Percentiles rank a stretch among this genome's conserved stretches.
phyloP scores from a whole-genome alignment of 2,888 invertebrate genomes.

The Polymixis flavicincta region DNA sequence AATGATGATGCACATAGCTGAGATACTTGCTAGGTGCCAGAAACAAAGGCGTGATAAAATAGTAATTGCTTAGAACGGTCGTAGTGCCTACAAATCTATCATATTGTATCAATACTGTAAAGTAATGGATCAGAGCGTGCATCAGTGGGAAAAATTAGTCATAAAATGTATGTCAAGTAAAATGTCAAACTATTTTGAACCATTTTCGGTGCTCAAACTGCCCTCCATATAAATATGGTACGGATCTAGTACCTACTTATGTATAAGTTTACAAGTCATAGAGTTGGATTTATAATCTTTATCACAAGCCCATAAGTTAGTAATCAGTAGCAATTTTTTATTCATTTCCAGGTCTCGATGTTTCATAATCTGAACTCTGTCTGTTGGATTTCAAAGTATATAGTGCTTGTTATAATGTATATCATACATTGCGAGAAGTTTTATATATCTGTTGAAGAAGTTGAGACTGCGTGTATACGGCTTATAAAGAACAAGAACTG shows the following conservation, averaged over 20 bases:
- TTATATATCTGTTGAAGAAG: conserved; percentile 23
- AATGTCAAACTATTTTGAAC: background rate
- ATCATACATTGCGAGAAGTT: conserved; percentile 17
- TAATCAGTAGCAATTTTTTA: background rate
- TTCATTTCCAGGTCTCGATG: background rate
- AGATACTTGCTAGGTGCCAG: too few species aligned
- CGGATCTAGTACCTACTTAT: background rate
- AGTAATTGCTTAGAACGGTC: too few species aligned
- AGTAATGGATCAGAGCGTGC: background rate
- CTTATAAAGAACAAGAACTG: conserved; percentile 6
- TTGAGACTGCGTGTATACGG: conserved; percentile 11
- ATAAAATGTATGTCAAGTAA: background rate
- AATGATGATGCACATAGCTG: too few species aligned
- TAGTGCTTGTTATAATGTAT: conserved; percentile 1
- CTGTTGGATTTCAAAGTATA: background rate
- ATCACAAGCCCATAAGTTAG: background rate
- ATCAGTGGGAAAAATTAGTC: background rate
- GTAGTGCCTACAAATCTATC: too few species aligned
- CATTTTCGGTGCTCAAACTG: background rate
- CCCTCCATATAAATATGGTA: background rate
- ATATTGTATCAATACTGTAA: too few species aligned
- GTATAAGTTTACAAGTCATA: too few species aligned
- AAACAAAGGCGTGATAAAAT: too few species aligned
- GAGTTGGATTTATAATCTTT: too few species aligned
- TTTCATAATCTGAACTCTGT: background rate